phyloP scores from a whole-genome alignment of 2,888 invertebrate genomes.

The Rhogogaster chlorosoma region DNA sequence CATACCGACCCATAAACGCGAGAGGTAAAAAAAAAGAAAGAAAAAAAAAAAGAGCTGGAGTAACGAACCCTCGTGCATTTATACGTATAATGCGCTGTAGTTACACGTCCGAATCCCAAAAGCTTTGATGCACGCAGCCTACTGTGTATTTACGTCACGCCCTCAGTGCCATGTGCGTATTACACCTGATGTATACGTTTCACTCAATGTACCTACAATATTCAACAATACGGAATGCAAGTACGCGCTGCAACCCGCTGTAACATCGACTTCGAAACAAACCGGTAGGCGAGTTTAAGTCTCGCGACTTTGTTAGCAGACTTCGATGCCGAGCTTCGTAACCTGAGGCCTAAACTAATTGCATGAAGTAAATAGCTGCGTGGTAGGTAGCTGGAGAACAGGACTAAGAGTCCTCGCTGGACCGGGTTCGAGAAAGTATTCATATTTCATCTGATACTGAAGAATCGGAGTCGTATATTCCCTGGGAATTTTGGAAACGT shows the following conservation, averaged over 20 bases:
- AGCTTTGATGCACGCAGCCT: not conserved
- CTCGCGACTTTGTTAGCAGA: not conserved
- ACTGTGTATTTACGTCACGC: not conserved
- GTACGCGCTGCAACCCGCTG: not conserved
- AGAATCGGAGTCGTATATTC: too few relatives aligned
- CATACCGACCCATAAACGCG: not conserved
- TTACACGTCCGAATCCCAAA: not conserved
- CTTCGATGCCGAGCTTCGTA: not conserved
- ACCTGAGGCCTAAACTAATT: slow-evolving; percentile 20
- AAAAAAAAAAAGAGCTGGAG: not conserved
- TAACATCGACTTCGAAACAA: not conserved
- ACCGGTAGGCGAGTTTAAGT: too few relatives aligned
- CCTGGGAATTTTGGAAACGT: too few relatives aligned
- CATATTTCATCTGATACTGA: too few relatives aligned
- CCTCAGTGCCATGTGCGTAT: not conserved
- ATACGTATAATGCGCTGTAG: not conserved
- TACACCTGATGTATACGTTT: not conserved
- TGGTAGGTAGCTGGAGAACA: not conserved
- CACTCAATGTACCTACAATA: not conserved
- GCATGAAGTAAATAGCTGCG: slow-evolving; percentile 12
- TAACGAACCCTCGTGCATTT: not conserved
- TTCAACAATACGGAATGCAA: not conserved
- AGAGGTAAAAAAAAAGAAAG: not conserved
- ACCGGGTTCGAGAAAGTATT: not conserved
- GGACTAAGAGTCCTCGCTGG: not conserved